A percentile compares a stretch with the other conserved stretches of the same genome.
These are phyloP conservation scores for Henricia sp. DNA, from an alignment of 53 echinoderm and acorn worm species.

Conservation along the genomic window DNA sequence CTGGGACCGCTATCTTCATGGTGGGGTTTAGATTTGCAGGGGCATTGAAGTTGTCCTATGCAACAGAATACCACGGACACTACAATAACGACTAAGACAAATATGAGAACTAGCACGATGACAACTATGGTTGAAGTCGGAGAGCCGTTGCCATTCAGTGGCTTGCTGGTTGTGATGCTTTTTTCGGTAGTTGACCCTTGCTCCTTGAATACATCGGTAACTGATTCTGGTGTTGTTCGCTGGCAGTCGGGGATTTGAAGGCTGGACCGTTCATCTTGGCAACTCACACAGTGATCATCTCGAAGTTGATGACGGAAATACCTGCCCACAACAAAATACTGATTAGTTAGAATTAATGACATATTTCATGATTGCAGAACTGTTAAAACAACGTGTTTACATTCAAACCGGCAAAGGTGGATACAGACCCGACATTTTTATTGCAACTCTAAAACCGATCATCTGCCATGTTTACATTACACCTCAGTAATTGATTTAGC, in stretches of 20 bases:
- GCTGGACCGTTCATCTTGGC: background rate
- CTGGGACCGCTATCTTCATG: no score
- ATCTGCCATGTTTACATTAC: background rate
- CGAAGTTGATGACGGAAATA: constrained; percentile 5
- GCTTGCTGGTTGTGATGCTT: background rate
- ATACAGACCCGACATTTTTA: background rate
- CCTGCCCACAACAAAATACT: background rate
- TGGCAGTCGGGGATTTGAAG: background rate
- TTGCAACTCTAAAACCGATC: background rate
- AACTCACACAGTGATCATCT: constrained; percentile 1
- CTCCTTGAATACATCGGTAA: background rate
- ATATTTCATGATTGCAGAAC: background rate
- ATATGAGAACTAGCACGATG: no score
- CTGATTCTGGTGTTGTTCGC: background rate
- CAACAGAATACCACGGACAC: no score
- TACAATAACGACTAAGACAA: no score
- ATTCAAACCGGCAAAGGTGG: no score
- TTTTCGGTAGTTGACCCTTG: background rate
- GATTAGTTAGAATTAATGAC: background rate
- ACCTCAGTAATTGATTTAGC: background rate
- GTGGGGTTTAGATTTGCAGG: no score
- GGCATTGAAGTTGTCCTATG: no score
- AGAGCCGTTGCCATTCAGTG: background rate
- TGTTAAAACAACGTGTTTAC: background rate
- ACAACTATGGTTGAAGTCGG: no score